phyloP scores from a whole-genome alignment of 1,140 invertebrate species.

The Brachionus rotundiformis region DNA sequence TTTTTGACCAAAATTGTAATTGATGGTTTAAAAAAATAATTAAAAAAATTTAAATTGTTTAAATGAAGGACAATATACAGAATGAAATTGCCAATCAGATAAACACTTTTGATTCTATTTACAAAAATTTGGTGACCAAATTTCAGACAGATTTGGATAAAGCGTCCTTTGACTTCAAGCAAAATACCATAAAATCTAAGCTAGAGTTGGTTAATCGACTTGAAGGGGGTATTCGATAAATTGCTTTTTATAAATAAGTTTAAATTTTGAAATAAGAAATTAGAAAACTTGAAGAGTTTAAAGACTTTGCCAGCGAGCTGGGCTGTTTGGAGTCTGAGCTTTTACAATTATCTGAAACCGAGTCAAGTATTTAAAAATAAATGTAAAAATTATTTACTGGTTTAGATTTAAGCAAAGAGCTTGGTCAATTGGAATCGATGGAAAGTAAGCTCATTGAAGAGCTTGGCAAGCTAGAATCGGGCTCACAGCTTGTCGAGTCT shows the following conservation, averaged over 20 bases:
- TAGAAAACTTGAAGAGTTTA: background rate
- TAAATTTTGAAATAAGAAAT: background rate
- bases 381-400: background rate
- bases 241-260: background rate
- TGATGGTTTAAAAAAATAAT: background rate
- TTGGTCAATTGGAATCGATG: background rate
- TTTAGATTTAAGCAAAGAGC: background rate
- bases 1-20: conserved; percentile 10
- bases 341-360: background rate
- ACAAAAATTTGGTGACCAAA: background rate
- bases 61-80: background rate
- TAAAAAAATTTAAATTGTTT: background rate
- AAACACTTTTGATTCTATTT: background rate
- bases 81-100: background rate
- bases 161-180: background rate
- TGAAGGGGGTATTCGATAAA: background rate
- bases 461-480: background rate
- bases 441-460: background rate
- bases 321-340: background rate
- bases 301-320: background rate
- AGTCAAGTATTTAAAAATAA: background rate
- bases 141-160: background rate
- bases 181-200: background rate
- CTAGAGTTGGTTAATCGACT: background rate
- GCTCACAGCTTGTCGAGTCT: background rate